Evolutionary conservation across 2,888 invertebrate species (phyloP), one percentile per base, ranked within the genome.

Genomic region (Ellobium chinense): DNA sequence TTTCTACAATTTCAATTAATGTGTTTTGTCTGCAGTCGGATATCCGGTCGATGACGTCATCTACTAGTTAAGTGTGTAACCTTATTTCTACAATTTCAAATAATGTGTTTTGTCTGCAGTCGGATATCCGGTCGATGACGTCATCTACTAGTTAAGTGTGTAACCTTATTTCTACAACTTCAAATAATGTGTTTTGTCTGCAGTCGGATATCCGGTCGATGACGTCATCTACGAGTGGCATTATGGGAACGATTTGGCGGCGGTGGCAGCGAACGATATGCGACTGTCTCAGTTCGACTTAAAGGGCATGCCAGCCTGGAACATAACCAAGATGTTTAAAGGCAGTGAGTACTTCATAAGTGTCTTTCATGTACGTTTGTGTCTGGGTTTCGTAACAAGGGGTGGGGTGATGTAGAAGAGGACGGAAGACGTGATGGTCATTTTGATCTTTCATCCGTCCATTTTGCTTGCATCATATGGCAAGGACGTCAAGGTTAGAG

Each of bases 241-340:
- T 39, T 85, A 88, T 58, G 91, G 91, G 36, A 79, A 82, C 62
- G 95, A 95, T 1, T 94, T 95, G 82, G 96, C 97, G 78, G 97
- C 98, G 0, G 96, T 95, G 91, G 97, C 97, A 91, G 96, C 96
- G 5, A 96, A 96, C 0, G 97, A 97, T 68, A 97, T 98, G 96
- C 96, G 97, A 0, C 94, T 98, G 24, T 97, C 97, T 2, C 98
- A 98, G 93, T 98, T 98, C 91, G 97, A 98, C 93, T 94, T 98
- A 87, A 95, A 96, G 82, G 95, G 78, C 36, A 89, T 74, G 79
- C 85, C 80, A 79, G 87, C 78, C 75, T 84, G 54, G 78, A 88
- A 85, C 82, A 80, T 76, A 84, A 89, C 84, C 29, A 76, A 65
- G 24, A 31, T 39, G n/a, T 83, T 84, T 46, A 80, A 84, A 60